Conservation (phyloP, 1,140 invertebrate genomes). For the Goniozus legneri region DNA sequence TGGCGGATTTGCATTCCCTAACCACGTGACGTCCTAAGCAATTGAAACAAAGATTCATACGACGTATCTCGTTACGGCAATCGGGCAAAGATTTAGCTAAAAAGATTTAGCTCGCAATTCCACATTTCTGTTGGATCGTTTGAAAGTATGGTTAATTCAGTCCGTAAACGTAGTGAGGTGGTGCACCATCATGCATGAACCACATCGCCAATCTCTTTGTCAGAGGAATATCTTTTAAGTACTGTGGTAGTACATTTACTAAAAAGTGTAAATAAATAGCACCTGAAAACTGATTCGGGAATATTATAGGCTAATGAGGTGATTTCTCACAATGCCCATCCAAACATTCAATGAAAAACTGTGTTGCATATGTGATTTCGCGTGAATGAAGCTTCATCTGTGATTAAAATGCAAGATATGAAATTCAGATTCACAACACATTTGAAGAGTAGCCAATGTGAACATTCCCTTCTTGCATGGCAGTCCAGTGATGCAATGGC, state of each 20-base stretch:
- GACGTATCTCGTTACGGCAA: neutral
- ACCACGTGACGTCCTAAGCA: neutral
- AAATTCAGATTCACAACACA: conserved; percentile 1
- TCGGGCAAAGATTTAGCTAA: neutral
- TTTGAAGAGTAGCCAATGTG: neutral
- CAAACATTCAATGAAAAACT: neutral
- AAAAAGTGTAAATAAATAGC: conserved; percentile 1
- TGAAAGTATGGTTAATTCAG: too few species aligned
- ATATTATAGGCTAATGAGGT: neutral
- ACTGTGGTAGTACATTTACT: conserved; percentile 1
- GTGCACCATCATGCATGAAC: neutral
- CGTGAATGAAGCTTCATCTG: too few species aligned
- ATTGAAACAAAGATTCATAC: neutral
- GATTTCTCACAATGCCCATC: neutral
- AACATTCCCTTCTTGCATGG: too few species aligned
- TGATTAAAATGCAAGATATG: conserved; percentile 5
- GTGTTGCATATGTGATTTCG: neutral
- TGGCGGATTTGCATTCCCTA: neutral
- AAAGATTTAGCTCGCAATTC: too few species aligned
- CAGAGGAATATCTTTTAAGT: neutral
- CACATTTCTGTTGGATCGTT: too few species aligned
- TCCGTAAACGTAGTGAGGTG: too few species aligned
- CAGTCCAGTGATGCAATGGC: too few species aligned
- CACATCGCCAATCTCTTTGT: neutral
- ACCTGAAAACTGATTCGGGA: conserved; percentile 3